Evolutionary conservation across 1,140 invertebrate genomes (phyloP), one percentile per base, ranked within the genome.

Genomic region (Pseudomyrmex dendroicus): DNA sequence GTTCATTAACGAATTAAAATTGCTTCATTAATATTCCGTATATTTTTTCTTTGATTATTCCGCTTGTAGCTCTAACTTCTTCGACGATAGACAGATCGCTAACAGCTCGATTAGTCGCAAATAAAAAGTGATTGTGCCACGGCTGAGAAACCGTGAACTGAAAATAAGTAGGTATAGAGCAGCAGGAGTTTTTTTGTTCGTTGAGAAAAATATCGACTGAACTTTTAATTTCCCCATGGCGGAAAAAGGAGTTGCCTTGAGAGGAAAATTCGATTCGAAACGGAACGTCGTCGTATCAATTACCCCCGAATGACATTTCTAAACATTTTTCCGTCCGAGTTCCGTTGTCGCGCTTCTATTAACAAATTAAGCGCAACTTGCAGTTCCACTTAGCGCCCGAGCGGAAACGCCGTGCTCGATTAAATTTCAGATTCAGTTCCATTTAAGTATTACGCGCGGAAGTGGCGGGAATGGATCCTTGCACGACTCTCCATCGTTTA

Each of bases 361-460:
- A 80, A 80, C 76, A 80, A 80, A 80, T 80, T 80, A 80, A 80
- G 76, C 76, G 76, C 66, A 72, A 80, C 76, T 72, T 72, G 76
- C 76, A 80, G 76, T 50, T 80, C 66, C 76, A 80, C 76, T 80
- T 80, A 80, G 76, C 76, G 54, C 67, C 64, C 76, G 15, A 80
- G 76, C 59, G 66, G 76, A 70, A 80, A 80, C 76, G 76, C 76
- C 46, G 73, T 66, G 46, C 76, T 70, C 76, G 76, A 80, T 80
- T 80, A 80, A 80, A 80, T 80, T 80, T 80, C 70, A 80, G 76
- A 80, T 80, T 72, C 66, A 59, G 76, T 80, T 80, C 76, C 76
- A 80, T 80, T 80, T 80, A 80, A 80, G 76, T 72, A 80, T 80
- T 80, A 80, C 76, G 76, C 66, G 46, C 48, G 48, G 64, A 70